Base-by-base conservation (phyloP, 2,888 invertebrate genomes). In the Artemia sp. region DNA sequence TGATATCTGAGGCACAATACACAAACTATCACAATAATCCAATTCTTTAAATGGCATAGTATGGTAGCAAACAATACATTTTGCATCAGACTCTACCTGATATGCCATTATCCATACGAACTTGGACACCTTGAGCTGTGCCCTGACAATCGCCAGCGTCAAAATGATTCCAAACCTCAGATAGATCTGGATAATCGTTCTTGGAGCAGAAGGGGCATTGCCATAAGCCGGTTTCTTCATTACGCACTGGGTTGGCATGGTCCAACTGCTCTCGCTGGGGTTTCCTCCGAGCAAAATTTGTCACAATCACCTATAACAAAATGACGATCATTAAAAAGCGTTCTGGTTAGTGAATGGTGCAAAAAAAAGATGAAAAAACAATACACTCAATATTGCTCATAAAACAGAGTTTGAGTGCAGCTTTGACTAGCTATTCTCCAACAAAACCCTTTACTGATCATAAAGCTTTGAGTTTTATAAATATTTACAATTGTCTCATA, bases 81-180 rank as follows among this genome's bases (percentile, higher is more conserved):
- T 4, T 38, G 38, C 38, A 38, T 58, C 14, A 8, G 8, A 83
- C 58, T 24, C 24, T 58, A 58, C 64, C 64, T 12, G 86, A 88
- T 52, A 92, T 83, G 0, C 90, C 90, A 78, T 98, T 98, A 79
- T 98, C 97, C 4, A 98, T 80, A 0, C 90, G 83, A 64, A 92
- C 82, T 72, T 90, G 85, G 0, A 98, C 88, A 0, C 98, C 98
- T 0, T 90, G 89, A 0, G 97, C 92, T 77, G 92, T 90, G 0
- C 98, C 98, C 0, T 92, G 95, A 80, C 98, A 98, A 1, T 88
- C 86, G 51, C 90, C 92, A 0, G 92, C 90, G 79, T 97, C 96
- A 81, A 96, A 96, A 79, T 97, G 96, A 79, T 92, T 93, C 96
- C 96, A 97, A 68, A 96, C 95, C 81, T 95, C 95, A 24, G 92